Conservation (phyloP, 2,113 vertebrate species). For the Microcebus tavaratra region DNA sequence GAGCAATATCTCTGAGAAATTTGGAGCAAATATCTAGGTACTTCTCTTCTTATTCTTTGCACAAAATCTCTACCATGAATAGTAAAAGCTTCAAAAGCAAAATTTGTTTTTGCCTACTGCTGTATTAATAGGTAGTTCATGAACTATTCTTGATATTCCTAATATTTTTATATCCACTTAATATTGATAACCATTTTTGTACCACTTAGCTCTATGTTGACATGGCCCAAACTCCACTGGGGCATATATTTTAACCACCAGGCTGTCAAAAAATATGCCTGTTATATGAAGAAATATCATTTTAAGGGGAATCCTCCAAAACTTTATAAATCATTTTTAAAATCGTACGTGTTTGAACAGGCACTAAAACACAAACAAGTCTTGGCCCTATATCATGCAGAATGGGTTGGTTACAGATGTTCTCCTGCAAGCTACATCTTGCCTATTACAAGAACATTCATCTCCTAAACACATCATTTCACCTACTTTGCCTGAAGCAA, state of each 20-base stretch:
- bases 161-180: background rate
- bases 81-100: background rate
- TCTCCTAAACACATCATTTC: constrained; percentile 91
- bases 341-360: constrained; percentile 91
- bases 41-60: background rate
- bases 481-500: constrained; percentile 89
- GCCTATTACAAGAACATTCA: constrained; percentile 94
- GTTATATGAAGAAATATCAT: constrained; percentile 77
- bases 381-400: constrained; percentile 93
- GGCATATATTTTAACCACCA: constrained; percentile 19
- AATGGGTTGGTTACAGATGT: constrained; percentile 97
- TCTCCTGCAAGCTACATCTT: constrained; percentile 95
- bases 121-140: background rate
- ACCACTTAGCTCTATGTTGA: background rate
- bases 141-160: background rate
- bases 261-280: constrained; percentile 67
- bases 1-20: background rate
- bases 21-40: background rate
- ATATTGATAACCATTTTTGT: background rate
- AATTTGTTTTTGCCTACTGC: background rate
- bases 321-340: constrained; percentile 84
- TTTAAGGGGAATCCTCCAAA: constrained; percentile 69
- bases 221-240: background rate
- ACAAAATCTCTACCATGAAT: background rate
- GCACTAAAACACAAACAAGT: constrained; percentile 96